A percentile compares a stretch with the other conserved stretches of the same genome.
phyloP scores from a whole-genome alignment of 2,113 vertebrate genomes.

The Pangasianodon hypophthalmus region DNA sequence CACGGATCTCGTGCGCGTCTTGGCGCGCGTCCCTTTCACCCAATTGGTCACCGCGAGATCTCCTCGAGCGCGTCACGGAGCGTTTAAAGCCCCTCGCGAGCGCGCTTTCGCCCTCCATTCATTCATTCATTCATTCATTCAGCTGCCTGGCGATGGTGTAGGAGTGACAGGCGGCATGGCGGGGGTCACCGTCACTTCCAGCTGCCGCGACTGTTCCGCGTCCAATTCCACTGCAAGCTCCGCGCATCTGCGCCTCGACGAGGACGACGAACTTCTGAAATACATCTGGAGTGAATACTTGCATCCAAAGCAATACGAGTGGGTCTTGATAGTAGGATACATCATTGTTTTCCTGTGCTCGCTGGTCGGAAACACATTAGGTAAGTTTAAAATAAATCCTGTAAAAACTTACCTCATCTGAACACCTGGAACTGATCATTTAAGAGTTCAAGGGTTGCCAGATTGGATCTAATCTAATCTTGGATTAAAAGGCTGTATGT shows the following conservation, averaged over 20 bases:
- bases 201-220: conserved; percentile 77
- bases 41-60: not conserved
- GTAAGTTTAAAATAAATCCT: conserved; percentile 74
- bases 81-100: not conserved
- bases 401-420: not conserved
- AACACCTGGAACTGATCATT: not conserved
- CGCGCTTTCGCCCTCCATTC: not conserved
- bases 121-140: not conserved
- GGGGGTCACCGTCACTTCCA: conserved; percentile 66
- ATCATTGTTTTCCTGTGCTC: conserved; percentile 92
- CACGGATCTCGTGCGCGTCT: not conserved
- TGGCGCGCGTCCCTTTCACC: not conserved
- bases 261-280: conserved; percentile 90
- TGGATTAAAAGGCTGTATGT: not conserved
- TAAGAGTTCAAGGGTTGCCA: not conserved
- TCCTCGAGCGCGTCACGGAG: not conserved
- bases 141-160: conserved; percentile 6
- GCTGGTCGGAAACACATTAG: conserved; percentile 89
- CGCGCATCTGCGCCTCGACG: conserved; percentile 72
- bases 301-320: conserved; percentile 93
- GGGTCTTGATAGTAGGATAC: conserved; percentile 93
- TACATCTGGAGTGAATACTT: conserved; percentile 96
- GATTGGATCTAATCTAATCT: not conserved
- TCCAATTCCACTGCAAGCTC: conserved; percentile 75
- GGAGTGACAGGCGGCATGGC: conserved; percentile 77